Evolutionary conservation across 2,888 invertebrate genomes (phyloP).

Genomic region (Calameuta filiformis): DNA sequence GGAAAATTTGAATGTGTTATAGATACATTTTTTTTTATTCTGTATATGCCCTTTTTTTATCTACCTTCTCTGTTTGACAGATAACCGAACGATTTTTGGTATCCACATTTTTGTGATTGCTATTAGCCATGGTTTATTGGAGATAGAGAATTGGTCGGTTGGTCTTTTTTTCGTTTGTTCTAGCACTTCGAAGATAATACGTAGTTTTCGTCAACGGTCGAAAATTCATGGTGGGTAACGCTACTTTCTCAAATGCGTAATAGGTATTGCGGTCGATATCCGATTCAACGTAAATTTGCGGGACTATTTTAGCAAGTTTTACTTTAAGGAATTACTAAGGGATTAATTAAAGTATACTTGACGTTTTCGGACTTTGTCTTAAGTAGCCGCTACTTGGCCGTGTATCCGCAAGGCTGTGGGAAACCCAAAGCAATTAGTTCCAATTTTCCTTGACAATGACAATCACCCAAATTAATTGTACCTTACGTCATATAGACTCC

Average conservation of each 20-base stretch:
- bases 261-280: background rate
- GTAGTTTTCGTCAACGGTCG: background rate
- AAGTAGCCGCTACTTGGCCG: background rate
- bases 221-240: background rate
- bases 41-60: background rate
- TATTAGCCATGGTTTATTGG: background rate
- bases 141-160: background rate
- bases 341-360: background rate
- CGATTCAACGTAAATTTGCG: background rate
- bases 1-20: background rate
- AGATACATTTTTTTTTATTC: background rate
- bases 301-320: background rate
- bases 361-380: background rate
- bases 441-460: background rate
- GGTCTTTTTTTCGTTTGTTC: background rate
- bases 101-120: background rate
- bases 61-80: background rate
- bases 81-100: background rate
- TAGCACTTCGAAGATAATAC: background rate
- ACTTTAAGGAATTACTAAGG: background rate
- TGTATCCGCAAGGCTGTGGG: background rate
- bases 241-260: background rate
- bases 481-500: background rate
- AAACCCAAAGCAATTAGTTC: background rate
- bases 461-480: background rate